Conservation (phyloP, 1,140 invertebrate genomes). For the Aphidius gifuensis region DNA sequence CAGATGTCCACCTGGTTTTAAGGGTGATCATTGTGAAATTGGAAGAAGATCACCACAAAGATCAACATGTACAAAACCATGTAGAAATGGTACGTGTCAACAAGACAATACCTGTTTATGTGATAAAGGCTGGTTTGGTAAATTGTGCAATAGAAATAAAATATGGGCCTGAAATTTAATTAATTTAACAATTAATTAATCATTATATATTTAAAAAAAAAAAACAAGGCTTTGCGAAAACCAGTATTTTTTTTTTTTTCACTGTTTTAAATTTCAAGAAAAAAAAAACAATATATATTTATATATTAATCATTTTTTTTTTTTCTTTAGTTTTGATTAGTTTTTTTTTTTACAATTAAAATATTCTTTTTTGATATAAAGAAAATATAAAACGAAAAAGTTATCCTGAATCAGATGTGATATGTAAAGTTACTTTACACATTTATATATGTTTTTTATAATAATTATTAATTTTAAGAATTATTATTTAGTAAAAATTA, state of each 20-base stretch:
- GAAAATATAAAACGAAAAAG: no score
- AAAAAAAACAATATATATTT: no score
- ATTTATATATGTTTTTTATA: slow-evolving; percentile 32
- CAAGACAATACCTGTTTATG: slow-evolving; percentile 69
- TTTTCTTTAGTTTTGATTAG: no score
- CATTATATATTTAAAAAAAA: background rate
- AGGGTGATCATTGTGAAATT: slow-evolving; percentile 84
- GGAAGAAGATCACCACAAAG: slow-evolving; percentile 64
- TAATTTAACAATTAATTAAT: background rate
- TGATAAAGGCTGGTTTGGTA: slow-evolving; percentile 70
- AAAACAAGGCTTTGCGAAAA: background rate
- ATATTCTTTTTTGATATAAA: no score
- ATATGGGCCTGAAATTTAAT: slow-evolving; percentile 44
- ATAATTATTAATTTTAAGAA: slow-evolving; percentile 46
- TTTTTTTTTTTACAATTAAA: no score
- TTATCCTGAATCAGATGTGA: slow-evolving; percentile 50
- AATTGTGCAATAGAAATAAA: slow-evolving; percentile 66
- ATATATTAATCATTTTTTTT: no score
- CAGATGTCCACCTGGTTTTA: slow-evolving; percentile 72
- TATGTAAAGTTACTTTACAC: slow-evolving; percentile 55
- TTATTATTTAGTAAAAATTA: slow-evolving; percentile 37
- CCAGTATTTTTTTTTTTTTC: background rate
- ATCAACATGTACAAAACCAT: slow-evolving; percentile 67
- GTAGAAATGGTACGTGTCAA: slow-evolving; percentile 70
- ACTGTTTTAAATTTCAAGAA: no score